A percentile compares a stretch with the other conserved stretches of the same genome.
Evolutionary conservation across 2,797 vertebrate species (phyloP).

Genomic region (Zalophus californianus): DNA sequence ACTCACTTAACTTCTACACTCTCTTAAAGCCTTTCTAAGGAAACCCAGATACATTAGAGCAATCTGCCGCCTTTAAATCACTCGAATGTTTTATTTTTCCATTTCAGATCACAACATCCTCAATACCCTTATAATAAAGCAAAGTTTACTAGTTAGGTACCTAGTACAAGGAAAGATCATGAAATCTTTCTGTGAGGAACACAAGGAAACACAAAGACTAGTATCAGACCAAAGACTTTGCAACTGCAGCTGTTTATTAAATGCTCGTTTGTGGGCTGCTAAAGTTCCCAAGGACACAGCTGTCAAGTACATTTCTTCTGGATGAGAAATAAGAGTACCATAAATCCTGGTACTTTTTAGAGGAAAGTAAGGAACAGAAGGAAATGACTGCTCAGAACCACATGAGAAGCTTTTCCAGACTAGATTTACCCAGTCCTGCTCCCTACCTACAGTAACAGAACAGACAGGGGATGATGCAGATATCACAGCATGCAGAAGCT

Average conservation of each 20-base stretch:
- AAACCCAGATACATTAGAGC: neutral
- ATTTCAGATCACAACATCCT: neutral
- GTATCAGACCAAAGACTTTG: neutral
- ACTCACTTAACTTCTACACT: neutral
- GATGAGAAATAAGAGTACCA: neutral
- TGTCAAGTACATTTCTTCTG: constrained; percentile 30
- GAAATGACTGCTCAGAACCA: neutral
- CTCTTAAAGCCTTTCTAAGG: neutral
- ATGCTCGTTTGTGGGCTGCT: neutral
- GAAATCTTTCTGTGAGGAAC: neutral
- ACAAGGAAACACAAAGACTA: constrained; percentile 24
- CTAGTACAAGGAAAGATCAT: neutral
- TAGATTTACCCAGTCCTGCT: neutral
- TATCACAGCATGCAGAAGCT: neutral
- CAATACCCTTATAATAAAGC: neutral
- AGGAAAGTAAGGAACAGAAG: neutral
- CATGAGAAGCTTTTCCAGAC: neutral
- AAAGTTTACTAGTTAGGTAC: neutral
- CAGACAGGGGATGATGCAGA: too few species aligned
- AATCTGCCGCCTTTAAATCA: neutral
- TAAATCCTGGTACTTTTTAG: neutral
- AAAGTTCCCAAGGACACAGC: neutral
- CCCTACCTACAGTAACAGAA: neutral
- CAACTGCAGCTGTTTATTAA: neutral
- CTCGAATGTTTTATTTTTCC: constrained; percentile 16